Base-by-base conservation (phyloP, 2,888 invertebrate genomes). In the Coelopa pilipes region DNA sequence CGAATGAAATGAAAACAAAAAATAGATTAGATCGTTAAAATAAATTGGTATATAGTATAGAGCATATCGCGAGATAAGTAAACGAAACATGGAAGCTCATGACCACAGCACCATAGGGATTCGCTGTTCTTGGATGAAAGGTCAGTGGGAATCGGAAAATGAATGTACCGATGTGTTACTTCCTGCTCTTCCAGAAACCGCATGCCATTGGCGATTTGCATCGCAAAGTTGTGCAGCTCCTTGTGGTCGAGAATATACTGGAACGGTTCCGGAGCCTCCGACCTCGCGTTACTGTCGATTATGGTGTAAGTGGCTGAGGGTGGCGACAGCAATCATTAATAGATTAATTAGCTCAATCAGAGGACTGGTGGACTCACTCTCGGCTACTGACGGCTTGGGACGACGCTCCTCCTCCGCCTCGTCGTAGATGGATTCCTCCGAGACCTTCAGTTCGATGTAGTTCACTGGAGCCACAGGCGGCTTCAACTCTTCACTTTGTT, bases 121-220 rank as follows among this genome's bases (percentile, higher is more conserved):
- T 34, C 34, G 7, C 4, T 4, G 2, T 34, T 4, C 34, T 34
- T 34, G 34, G 34, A 34, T 1, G 24, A 21, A 1, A 1, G 13
- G 60, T 60, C 53, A 53, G 10, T 13, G n/a, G n/a, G n/a, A 53
- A 53, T n/a, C n/a, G n/a, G n/a, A n/a, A 15, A 53, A 13, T 5
- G 15, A 53, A 53, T 11, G 83, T 80, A 92, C 92, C 92, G 90
- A 82, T 94, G 94, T 0, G 92, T 92, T 45, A 94, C 92, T 11
- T 91, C 90, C 75, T 91, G 90, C 47, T 89, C 89, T 82, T 94
- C 94, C 63, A 94, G 88, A 85, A 93, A 92, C 19, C 90, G 89
- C 96, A 96, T 96, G 10, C 96, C 96, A 74, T 89, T 88, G 0
- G 95, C 94, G 34, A 96, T 93, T 87, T 96, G 95, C 15, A 93